Evolutionary conservation across 2,888 invertebrate species (phyloP), one percentile per base, ranked within the genome.

Genomic region (Monochamus alternatus): DNA sequence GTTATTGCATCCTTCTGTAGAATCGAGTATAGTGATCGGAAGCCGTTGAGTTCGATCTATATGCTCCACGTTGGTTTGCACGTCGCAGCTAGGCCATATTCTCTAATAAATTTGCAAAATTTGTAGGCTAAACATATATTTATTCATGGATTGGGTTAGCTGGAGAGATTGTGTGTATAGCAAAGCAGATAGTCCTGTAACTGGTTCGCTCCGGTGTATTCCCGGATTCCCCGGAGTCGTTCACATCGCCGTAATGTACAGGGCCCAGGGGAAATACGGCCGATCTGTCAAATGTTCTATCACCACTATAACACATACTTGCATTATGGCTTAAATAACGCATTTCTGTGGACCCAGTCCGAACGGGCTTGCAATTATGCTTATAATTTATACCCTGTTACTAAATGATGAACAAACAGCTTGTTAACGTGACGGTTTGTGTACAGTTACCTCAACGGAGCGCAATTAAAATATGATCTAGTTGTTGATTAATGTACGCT

Each of bases 201-300:
- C 70, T n/a, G 63, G 63, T 52, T 30, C 47, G 60, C 59, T 74
- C 74, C 69, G 67, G 67, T 59, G 60, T 75, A 73, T 73, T 75
- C 78, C 75, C 71, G 73, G 71, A 77, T 71, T 76, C 80, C 80
- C 82, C 62, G 64, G 78, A 79, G 81, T 76, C 76, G 75, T 78
- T 79, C 76, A 74, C 79, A 80, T 79, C 79, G 73, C 79, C 80
- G 81, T 85, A 85, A 85, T 83, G 80, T 84, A 85, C 78, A 80
- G 82, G 81, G 68, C 86, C 79, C 83, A 3, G 47, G 86, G 85
- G 86, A 86, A 86, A 85, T 86, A 83, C 78, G 78, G 82, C 82
- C 83, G 84, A 86, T 86, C 83, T 84, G 85, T 86, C 85, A 85
- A 85, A 85, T 82, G 78, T 78, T 78, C 81, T 76, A 78, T 81